Conservation (phyloP, 2,797 vertebrate genomes). For the Epinephelus awoara region DNA sequence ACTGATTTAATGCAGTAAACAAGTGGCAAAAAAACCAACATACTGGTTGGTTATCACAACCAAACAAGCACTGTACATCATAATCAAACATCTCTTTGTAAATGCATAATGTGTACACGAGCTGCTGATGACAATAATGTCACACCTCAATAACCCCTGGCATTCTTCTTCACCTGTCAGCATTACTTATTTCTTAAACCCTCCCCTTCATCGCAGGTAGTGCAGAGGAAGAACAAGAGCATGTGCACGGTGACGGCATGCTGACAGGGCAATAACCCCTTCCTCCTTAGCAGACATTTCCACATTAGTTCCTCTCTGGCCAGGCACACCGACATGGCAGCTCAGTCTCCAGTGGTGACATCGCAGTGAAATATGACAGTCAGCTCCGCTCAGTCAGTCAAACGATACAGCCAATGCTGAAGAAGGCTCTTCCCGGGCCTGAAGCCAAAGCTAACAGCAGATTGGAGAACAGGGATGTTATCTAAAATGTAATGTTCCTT, state of each 20-base stretch:
- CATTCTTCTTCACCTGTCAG: conserved; percentile 38
- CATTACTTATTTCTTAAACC: conserved; percentile 33
- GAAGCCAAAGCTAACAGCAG: conserved; percentile 45
- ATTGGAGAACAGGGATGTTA: conserved; percentile 31
- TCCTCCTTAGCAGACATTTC: conserved; percentile 73
- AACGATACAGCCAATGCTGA: conserved; percentile 52
- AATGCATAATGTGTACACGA: background rate
- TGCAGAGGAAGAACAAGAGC: conserved; percentile 16
- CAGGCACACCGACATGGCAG: conserved; percentile 59
- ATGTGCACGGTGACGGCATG: conserved; percentile 49
- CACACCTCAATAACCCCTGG: background rate
- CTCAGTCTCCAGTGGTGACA: conserved; percentile 70
- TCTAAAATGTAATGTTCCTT: conserved; percentile 36
- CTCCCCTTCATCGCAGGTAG: conserved; percentile 43
- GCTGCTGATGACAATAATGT: background rate
- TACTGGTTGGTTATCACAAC: background rate
- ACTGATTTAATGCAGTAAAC: background rate
- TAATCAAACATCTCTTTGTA: too few relatives aligned
- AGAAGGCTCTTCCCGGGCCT: conserved; percentile 36
- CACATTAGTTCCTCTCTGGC: conserved; percentile 58
- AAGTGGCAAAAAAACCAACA: background rate
- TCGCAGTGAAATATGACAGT: conserved; percentile 74
- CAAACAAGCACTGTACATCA: background rate
- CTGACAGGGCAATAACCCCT: conserved; percentile 73
- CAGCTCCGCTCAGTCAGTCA: conserved; percentile 65